Evolutionary conservation across 1,140 invertebrate genomes (phyloP), one percentile per base, ranked within the genome.

Genomic region (Panonychus citri): DNA sequence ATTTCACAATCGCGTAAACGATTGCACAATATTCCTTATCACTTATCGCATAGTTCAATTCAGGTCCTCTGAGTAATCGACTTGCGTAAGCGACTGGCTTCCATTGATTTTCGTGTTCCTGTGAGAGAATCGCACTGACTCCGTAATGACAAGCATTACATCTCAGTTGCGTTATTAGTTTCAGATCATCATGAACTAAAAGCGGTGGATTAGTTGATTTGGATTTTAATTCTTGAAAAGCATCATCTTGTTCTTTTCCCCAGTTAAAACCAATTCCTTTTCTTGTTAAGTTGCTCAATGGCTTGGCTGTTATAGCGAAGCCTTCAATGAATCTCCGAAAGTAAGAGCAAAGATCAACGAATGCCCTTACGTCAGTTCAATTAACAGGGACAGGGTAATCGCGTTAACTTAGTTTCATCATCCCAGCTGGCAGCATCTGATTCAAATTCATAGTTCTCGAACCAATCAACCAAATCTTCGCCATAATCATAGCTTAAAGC

Each of bases 241-340:
- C 50, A 4, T 52, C 24, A 12, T 52, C 10, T 24, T 28, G 27
- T 26, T 52, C 50, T 1, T 3, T 1, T 52, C 8, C 27, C 50
- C 50, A 52, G 5, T 24, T n/a, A 24, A 52, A 52, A 15, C 17
- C 17, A 26, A 28, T 28, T 7, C 24, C 24, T n/a, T 52, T 52
- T 30, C n/a, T 52, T 10, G 50, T 52, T 15, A 52, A 24, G 10
- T 52, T 21, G 10, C 10, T 52, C 24, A 52, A n/a, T n/a, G 50
- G 50, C 21, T 58, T 54, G 27, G 67, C 61, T 26, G 67, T 50
- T 17, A 57, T 52, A 3, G 69, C 65, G 27, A 68, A 65, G 51
- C 67, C 50, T 40, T 34, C n/a, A 64, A 61, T 55, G 28, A 61
- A 61, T 37, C 30, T 48, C 42, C 60, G 51, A 42, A 57, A 62